A percentile compares a stretch with the other conserved stretches of the same genome.
phyloP scores from a whole-genome alignment of 2,888 invertebrate species.

The Sinhomidia bicolor region DNA sequence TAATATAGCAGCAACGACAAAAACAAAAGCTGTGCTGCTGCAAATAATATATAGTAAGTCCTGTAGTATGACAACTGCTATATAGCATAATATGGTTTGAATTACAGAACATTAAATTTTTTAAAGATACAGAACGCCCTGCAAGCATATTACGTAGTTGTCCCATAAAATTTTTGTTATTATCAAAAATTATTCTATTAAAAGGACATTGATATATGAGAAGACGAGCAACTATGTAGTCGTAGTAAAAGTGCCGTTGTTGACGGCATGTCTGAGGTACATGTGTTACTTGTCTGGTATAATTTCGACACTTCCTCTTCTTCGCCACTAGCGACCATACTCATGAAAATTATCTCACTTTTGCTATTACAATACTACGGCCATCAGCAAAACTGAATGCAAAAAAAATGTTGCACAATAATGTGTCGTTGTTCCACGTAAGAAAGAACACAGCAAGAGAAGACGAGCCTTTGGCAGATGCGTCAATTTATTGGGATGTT shows the following conservation, averaged over 20 bases:
- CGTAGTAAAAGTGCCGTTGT: background rate
- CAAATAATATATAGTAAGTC: too few species aligned
- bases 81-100: background rate
- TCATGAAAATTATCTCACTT: background rate
- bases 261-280: background rate
- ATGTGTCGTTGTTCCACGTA: too few species aligned
- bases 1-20: background rate
- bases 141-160: background rate
- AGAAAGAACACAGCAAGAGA: background rate
- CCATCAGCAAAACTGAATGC: background rate
- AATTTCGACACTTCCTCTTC: constrained; percentile 55
- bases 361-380: background rate
- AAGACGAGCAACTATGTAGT: constrained; percentile 19
- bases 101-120: constrained; percentile 7
- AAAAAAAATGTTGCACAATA: constrained; percentile 4
- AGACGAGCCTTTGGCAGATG: constrained; percentile 7
- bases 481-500: constrained; percentile 26
- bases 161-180: constrained; percentile 27
- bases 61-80: too few species aligned
- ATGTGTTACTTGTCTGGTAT: background rate
- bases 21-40: background rate
- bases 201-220: constrained; percentile 40
- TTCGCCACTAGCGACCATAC: background rate
- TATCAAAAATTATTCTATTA: constrained; percentile 56
- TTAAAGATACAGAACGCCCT: constrained; percentile 13